A percentile compares a stretch with the other conserved stretches of the same genome.
Conservation (phyloP, 2,113 vertebrate genomes). For the Climacteris rufus region DNA sequence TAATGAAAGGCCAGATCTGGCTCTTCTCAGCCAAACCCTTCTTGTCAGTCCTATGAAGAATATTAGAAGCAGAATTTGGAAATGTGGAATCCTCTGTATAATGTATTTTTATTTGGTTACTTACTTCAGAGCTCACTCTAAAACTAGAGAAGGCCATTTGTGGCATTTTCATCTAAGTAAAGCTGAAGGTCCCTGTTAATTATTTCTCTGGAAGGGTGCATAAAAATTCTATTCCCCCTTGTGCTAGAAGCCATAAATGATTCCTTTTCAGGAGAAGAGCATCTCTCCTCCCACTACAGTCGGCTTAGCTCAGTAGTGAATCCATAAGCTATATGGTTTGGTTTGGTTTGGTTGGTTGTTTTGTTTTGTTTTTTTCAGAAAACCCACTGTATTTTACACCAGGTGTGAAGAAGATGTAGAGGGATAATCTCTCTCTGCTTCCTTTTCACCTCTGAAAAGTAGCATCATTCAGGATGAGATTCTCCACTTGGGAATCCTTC, state of each 20-base stretch:
- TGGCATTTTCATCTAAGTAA: not conserved
- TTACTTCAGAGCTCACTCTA: not conserved
- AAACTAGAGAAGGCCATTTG: not conserved
- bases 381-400: not conserved
- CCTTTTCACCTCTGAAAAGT: not conserved
- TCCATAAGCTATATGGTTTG: not conserved
- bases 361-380: not conserved
- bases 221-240: not conserved
- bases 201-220: not conserved
- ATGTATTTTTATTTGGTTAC: not conserved
- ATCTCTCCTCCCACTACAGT: not conserved
- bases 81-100: not conserved
- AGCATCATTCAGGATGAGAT: not conserved
- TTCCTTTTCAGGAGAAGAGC: not conserved
- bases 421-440: conserved; percentile 8
- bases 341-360: not conserved
- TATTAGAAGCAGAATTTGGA: not conserved
- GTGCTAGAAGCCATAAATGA: not conserved
- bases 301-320: not conserved
- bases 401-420: not conserved
- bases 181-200: not conserved
- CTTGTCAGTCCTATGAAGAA: not conserved
- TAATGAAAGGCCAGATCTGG: not conserved
- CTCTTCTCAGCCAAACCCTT: not conserved
- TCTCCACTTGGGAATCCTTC: conserved; percentile 13